Evolutionary conservation across 2,888 invertebrate species (phyloP).

Genomic region (Eristalinus sepulchralis): DNA sequence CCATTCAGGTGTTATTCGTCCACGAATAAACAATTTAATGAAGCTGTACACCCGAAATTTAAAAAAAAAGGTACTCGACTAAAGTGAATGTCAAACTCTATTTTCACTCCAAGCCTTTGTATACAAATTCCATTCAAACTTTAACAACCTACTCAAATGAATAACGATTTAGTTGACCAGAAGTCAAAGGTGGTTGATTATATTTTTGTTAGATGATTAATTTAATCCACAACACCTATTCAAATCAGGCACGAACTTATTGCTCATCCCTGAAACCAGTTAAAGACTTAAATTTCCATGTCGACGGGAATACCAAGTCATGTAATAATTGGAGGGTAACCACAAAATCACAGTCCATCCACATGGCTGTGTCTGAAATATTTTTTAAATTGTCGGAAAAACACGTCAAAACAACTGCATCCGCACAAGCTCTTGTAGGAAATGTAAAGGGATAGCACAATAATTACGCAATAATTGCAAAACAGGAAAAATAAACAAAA

Average conservation of each 20-base stretch:
- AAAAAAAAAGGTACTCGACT: no score
- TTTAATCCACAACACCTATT: neutral
- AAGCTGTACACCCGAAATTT: no score
- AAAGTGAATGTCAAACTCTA: no score
- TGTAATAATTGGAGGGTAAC: neutral
- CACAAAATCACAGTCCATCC: neutral
- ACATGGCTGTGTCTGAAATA: neutral
- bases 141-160: no score
- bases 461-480: neutral
- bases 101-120: no score
- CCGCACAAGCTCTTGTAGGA: neutral
- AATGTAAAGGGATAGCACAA: neutral
- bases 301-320: neutral
- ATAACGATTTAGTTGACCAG: no score
- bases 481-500: neutral
- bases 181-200: no score
- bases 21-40: no score
- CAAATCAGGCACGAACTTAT: neutral
- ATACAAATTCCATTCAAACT: no score
- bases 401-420: neutral
- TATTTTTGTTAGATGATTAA: neutral
- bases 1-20: no score
- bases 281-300: neutral
- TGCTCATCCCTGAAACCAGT: neutral
- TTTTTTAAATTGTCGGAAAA: neutral